These are phyloP conservation scores for Caracal caracal DNA, from an alignment of 2,113 vertebrate genomes.

Conservation along the genomic window DNA sequence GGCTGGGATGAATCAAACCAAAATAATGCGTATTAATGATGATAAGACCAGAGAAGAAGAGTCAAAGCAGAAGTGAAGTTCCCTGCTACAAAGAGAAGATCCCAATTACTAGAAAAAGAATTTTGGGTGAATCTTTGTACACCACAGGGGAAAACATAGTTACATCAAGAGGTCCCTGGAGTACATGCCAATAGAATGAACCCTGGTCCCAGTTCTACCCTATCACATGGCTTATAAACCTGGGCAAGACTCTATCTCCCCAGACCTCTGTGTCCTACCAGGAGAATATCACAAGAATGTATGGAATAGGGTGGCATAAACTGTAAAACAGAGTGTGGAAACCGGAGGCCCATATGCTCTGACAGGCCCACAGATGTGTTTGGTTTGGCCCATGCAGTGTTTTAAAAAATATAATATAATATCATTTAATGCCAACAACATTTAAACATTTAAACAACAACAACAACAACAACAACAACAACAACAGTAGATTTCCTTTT, in stretches of 20 bases:
- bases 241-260: not conserved
- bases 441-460: not conserved
- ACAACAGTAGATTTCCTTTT: not conserved
- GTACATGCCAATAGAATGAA: not conserved
- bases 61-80: not conserved
- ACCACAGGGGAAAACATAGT: not conserved
- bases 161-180: not conserved
- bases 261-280: not conserved
- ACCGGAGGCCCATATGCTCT: constrained; percentile 31
- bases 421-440: constrained; percentile 36
- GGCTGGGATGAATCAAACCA: not conserved
- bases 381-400: constrained; percentile 43
- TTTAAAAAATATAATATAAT: constrained; percentile 53
- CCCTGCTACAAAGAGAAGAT: constrained; percentile 1
- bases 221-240: not conserved
- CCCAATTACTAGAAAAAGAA: not conserved
- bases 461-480: not conserved
- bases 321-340: not conserved
- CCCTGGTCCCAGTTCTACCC: too few species aligned
- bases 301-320: not conserved
- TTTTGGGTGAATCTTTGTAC: not conserved
- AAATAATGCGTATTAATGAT: not conserved
- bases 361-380: constrained; percentile 37
- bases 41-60: not conserved
- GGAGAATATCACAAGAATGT: not conserved